Evolutionary conservation across 1,140 invertebrate genomes (phyloP), one percentile per base, ranked within the genome.

Genomic region (Sinonovacula constricta): DNA sequence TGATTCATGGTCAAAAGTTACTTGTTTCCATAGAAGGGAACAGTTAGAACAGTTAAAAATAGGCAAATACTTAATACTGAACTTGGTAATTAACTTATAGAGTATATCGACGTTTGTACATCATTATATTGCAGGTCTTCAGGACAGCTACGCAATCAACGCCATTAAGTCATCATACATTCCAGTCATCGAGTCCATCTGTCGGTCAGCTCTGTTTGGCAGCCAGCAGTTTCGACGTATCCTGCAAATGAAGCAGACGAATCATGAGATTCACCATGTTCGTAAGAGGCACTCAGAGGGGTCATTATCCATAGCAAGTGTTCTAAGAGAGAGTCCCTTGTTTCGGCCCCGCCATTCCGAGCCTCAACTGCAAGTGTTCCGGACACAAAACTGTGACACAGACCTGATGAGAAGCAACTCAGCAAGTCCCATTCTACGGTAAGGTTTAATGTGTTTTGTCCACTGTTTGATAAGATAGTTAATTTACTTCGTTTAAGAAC

Each of bases 131-230:
- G 82, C 84, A 26, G 86, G 86, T n/a, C 60, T 88, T 26, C 82
- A 75, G 39, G 87, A 88, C 60, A 88, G 82, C 75, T 88, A 86
- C 59, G 87, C 87, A 51, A 88, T 85, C 74, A 84, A 86, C 72
- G 83, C 87, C 14, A 88, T 88, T 14, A 85, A 84, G 30, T 79
- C 85, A 31, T 81, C 86, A 0, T 88, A 86, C 77, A 85, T 88
- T 67, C 87, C 86, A 7, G 65, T 86, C 2, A 84, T 88, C 12
- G 86, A 88, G 30, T 80, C 74, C n/a, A 80, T 87, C 22, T 88
- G 87, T 65, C 79, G 80, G 7, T 83, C 84, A 39, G 86, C 83
- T 0, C 14, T 81, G 54, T 66, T 65, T 59, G 60, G 60, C 14
- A 79, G 70, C 56, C 72, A 79, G 63, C 65, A 67, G 45, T 59